Conservation (phyloP, 2,113 vertebrate species). For the Bagarius yarrelli region DNA sequence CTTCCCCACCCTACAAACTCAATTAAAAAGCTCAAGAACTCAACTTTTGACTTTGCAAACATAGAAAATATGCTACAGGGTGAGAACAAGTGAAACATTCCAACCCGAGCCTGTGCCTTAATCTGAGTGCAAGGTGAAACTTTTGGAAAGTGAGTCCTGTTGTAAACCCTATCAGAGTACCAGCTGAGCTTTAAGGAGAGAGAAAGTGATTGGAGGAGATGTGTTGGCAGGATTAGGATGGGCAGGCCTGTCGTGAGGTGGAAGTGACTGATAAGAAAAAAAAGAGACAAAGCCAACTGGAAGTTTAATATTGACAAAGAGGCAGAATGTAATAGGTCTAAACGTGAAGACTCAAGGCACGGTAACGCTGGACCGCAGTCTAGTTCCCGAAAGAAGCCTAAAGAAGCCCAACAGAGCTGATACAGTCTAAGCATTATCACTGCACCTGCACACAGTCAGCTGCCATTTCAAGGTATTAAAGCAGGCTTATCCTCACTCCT, state of each 20-base stretch:
- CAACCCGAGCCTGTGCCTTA: conserved; percentile 26
- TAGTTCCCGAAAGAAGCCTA: conserved; percentile 4
- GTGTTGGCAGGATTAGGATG: conserved; percentile 38
- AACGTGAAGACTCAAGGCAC: neutral
- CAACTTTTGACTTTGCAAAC: conserved; percentile 36
- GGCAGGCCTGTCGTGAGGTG: conserved; percentile 14
- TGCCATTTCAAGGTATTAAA: conserved; percentile 51
- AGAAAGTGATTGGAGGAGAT: conserved; percentile 47
- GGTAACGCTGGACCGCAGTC: conserved; percentile 12
- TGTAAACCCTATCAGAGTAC: conserved; percentile 30
- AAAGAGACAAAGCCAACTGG: conserved; percentile 2
- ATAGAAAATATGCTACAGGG: conserved; percentile 12
- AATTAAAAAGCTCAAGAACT: conserved; percentile 52
- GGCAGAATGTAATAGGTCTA: neutral
- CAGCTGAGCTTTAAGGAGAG: neutral
- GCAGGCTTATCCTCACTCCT: conserved; percentile 59
- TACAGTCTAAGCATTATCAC: conserved; percentile 54
- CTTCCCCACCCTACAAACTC: conserved; percentile 57
- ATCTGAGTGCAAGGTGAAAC: conserved; percentile 19
- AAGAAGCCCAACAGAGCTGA: conserved; percentile 41
- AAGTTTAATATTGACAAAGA: neutral
- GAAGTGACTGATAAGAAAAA: conserved; percentile 27
- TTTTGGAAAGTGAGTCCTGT: conserved; percentile 23
- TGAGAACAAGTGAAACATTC: conserved; percentile 20
- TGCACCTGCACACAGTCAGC: conserved; percentile 52